Base-by-base conservation (phyloP, 2,797 vertebrate species). In the Austrolebias charrua region DNA sequence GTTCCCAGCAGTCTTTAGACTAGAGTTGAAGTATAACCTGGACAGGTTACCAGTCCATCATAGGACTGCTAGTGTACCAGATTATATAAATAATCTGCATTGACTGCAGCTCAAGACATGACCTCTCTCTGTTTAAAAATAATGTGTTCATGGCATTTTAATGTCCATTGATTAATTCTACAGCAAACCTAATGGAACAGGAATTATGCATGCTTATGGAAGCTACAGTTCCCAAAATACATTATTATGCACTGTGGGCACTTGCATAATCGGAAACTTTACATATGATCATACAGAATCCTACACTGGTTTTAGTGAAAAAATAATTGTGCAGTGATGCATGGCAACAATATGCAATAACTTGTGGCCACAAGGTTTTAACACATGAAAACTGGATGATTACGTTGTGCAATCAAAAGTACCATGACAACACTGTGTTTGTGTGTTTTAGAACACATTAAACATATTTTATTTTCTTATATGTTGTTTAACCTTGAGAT, bases 401-500 rank as follows among this genome's bases (percentile, higher is more conserved):
- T 47, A 38, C 28, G 10, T 28, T 15, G 5, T 28, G 29, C 4
- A 14, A 16, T 4, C 19, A 33, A 13, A 54, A 33, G 6, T 46
- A 14, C 31, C 54, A 63, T 47, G 43, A 46, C 31, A 46, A 62
- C 14, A 44, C n/a, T 6, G n/a, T 19, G 3, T 47, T 47, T 13
- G 8, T 18, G 1, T 15, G 0, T 38, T 46, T 24, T 47, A 38
- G 38, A 18, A 12, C 43, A 53, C 50, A 53, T 5, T 0, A 5
- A 46, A 4, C 18, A 20, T n/a, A 38, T 38, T 4, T 24, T 5
- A 51, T 43, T 28, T 11, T 18, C 35, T 54, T 46, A 12, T 7
- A 16, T 45, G 46, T 35, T 55, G 18, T 24, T 47, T 63, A 46
- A 54, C 18, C 43, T 53, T 63, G 29, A 10, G 14, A 55, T 35